A percentile compares a stretch with the other conserved stretches of the same genome.
These are phyloP conservation scores for Cassiopea xamachana DNA, from an alignment of 30 jellyfish, hydroid and myxozoan genomes.

Conservation along the genomic window DNA sequence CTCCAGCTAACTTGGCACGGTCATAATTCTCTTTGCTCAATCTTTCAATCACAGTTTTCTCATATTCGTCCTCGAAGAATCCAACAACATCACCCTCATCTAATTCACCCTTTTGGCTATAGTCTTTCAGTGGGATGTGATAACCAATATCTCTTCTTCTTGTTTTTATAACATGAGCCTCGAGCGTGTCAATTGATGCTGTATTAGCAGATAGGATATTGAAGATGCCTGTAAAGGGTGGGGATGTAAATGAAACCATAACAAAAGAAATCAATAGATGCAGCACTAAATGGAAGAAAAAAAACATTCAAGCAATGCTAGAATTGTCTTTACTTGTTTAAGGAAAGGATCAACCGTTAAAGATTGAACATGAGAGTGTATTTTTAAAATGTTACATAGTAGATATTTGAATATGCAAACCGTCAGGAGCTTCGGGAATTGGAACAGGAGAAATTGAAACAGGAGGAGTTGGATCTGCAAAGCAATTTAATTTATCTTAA, in stretches of 20 bases:
- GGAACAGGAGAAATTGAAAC: background rate
- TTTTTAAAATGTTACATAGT: background rate
- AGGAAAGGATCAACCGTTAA: too few relatives aligned
- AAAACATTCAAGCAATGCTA: too few relatives aligned
- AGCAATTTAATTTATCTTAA: background rate
- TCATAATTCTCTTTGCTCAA: background rate
- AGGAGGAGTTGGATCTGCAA: background rate
- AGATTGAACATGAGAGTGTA: background rate
- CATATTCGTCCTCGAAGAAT: conserved; percentile 15
- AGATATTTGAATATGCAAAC: background rate
- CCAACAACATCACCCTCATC: conserved; percentile 35
- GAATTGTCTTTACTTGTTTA: too few relatives aligned
- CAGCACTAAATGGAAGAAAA: too few relatives aligned
- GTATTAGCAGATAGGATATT: background rate
- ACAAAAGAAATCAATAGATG: too few relatives aligned
- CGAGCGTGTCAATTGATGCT: conserved; percentile 6
- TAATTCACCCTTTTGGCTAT: background rate
- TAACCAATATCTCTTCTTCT: conserved; percentile 22
- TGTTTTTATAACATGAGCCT: background rate
- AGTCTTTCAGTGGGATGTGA: conserved; percentile 14
- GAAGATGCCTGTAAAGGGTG: background rate
- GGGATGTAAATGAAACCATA: background rate
- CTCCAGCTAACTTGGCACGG: conserved; percentile 31
- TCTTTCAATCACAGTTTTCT: conserved; percentile 7
- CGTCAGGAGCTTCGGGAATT: background rate